Base-by-base conservation (phyloP, 2,797 vertebrate species). In the Sebastolobus altivelis region DNA sequence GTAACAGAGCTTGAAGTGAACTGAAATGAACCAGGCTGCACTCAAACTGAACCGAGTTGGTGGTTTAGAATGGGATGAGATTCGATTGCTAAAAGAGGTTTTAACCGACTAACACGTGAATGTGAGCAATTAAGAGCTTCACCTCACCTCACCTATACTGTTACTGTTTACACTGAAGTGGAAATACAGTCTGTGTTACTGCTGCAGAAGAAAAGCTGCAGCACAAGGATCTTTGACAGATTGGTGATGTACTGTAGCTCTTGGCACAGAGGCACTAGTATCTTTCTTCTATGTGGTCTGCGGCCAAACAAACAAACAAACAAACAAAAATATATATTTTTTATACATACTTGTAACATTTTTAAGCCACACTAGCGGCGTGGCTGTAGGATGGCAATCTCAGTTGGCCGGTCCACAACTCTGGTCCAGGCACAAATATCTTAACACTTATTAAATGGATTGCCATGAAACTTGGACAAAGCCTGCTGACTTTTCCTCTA, bases 181-280 rank as follows among this genome's bases (percentile, higher is more conserved):
- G 38, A 74, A 77, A 58, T 40, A 43, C 8, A 56, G 31, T 11
- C 31, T 37, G 61, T 65, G 61, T 56, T 78, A 22, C 14, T 67
- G 72, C 49, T 71, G 58, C 46, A 67, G 60, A 69, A 49, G 63
- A 71, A 70, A 83, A 18, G 2, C 46, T 61, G 25, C 72, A 79
- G 52, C 65, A 77, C 5, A 66, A 62, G 29, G 18, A 75, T 70
- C 9, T 79, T 13, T 82, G 83, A 81, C 65, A 79, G 68, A 60
- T 37, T 46, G 46, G 29, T 81, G 61, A 85, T 71, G 5, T 56
- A 56, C 43, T 78, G 65, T 11, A 65, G 72, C 55, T 79, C 52
- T 58, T 66, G 54, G 71, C 55, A 71, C 61, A 75, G 12, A 75
- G n/a, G 16, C 46, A 54, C 22, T 14, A 55, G 5, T 61, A 11